These are phyloP conservation scores for Ypsolopha sequella DNA, from an alignment of 2,888 invertebrate genomes.

Conservation along the genomic window DNA sequence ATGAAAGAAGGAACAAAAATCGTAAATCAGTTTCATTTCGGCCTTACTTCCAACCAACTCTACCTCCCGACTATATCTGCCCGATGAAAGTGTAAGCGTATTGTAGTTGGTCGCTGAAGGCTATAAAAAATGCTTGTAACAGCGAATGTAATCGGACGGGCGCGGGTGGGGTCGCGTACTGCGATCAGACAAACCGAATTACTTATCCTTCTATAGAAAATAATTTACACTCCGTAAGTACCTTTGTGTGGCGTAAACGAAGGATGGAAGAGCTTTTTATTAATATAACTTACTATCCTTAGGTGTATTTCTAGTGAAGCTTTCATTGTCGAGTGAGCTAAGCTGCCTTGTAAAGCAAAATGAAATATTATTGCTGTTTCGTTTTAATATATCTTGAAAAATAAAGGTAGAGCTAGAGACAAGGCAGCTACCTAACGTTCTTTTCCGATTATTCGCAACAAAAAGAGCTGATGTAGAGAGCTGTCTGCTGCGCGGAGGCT, in stretches of 20 bases:
- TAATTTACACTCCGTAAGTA: too few species aligned
- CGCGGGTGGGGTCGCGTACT: slow-evolving; percentile 19
- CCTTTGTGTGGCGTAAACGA: too few species aligned
- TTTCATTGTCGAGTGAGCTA: too few species aligned
- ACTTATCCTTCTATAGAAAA: too few species aligned
- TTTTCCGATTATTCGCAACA: slow-evolving; percentile 19
- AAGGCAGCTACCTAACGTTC: slow-evolving; percentile 12
- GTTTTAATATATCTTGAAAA: not conserved
- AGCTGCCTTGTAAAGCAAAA: not conserved
- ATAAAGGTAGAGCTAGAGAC: not conserved
- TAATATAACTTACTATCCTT: too few species aligned
- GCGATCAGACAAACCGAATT: too few species aligned
- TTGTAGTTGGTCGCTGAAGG: slow-evolving; percentile 7
- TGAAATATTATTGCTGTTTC: not conserved
- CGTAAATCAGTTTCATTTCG: too few species aligned
- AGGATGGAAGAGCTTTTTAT: too few species aligned
- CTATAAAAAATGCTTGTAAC: slow-evolving; percentile 13
- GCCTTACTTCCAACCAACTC: too few species aligned
- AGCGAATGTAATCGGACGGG: slow-evolving; percentile 37
- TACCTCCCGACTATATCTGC: not conserved
- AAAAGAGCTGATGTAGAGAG: slow-evolving; percentile 17
- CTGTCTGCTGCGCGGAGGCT: slow-evolving; percentile 15
- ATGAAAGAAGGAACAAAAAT: too few species aligned
- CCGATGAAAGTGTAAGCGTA: slow-evolving; percentile 13
- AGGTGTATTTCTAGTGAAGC: too few species aligned